Evolutionary conservation across 1,140 invertebrate genomes (phyloP), one percentile per base, ranked within the genome.

Genomic region (Megalopta genalis): DNA sequence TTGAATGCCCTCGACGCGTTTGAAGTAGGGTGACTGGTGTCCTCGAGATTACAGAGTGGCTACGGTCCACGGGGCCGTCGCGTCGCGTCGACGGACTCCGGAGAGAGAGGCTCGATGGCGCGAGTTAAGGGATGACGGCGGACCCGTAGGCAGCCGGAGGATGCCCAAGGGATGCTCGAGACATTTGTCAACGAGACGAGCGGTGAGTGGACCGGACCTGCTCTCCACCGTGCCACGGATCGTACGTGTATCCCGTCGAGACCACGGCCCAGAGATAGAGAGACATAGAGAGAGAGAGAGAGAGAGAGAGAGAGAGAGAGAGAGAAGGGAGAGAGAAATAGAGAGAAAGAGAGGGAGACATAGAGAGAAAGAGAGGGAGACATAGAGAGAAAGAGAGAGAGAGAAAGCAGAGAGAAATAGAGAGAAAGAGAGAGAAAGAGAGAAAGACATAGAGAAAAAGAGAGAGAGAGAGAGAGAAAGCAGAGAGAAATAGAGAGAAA

Each of bases 131-230:
- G 88, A 89, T 86, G 89, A 87, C 79, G 81, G 63, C 78, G 80
- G 74, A 83, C 73, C 76, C 64, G 60, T 21, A 49, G 71, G 73
- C 80, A 65, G 71, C 77, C 52, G 69, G 84, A 83, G 84, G 84
- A 85, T 88, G 78, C 91, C 89, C 91, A 87, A 69, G 88, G 91
- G 91, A 92, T 87, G 88, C 88, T 83, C 83, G 85, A 89, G 91
- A 92, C 91, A 92, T 92, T 93, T 92, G 91, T 92, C 91, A 93
- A 92, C 88, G 87, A 87, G 90, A 91, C 89, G 90, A 91, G 88
- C 87, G 87, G 81, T 87, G 91, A 93, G 91, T 91, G 88, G 88
- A 91, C 88, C 84, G 87, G 90, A 89, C 90, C 82, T 87, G 14
- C 49, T 52, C 85, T 52, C 85, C 88, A 81, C 87, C 81, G 83